Evolutionary conservation across 2,113 vertebrate genomes (phyloP), one percentile per base, ranked within the genome.

Genomic region (Microcebus griseorufus): DNA sequence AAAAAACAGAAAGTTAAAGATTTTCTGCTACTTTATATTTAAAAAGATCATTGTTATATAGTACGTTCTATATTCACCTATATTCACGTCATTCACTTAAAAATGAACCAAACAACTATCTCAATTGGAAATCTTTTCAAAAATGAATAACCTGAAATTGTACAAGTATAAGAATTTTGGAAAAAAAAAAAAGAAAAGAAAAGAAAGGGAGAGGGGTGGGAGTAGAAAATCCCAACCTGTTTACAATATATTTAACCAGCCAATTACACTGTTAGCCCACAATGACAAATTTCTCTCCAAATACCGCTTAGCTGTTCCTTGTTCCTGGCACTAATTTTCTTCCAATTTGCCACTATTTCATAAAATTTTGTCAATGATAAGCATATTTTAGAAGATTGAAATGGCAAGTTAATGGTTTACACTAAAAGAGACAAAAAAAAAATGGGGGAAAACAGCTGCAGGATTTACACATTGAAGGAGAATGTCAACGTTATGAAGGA

Each of bases 371-470:
- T 96, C 96, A 98, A 92, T 93, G 88, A 92, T 80, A 93, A 97
- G 88, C 78, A 90, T 88, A 96, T 97, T 91, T 97, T 42, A 93
- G 37, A 94, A 93, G 93, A 93, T 3, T 94, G 92, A 98, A 98
- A 97, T 97, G 62, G 91, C n/a, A 98, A 98, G 96, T 94, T 97
- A 97, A 96, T 98, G 96, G 97, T 98, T 98, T 93, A 72, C 58
- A 89, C 94, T 86, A 13, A 95, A 98, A 97, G 94, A 97, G 39
- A 89, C 88, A 94, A 98, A 86, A 92, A 72, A 64, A 29, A 29
- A 12, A 27, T 9, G 78, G 18, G 87, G 88, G 79, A 72, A 98
- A 98, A 93, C 97, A 98, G 97, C 98, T 98, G 98, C 60, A 83
- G 60, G 53, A 48, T 92, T 98, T 97, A 92, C 96, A 96, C 96